Conservation (phyloP, 1,140 invertebrate species). For the Drosophila parvula region DNA sequence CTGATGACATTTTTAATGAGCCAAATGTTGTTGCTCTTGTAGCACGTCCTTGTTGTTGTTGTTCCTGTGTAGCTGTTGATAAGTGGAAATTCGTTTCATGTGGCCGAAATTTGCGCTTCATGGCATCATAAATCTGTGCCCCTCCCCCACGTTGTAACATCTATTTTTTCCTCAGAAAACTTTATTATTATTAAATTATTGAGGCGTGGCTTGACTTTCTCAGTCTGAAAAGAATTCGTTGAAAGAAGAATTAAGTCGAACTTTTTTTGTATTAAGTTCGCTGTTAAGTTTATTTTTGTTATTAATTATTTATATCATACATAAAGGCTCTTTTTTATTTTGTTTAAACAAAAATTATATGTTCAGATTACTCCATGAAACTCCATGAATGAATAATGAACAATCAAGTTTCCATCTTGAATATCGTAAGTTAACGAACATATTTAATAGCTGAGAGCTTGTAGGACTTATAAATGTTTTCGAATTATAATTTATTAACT, state of each 20-base stretch:
- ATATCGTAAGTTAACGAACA: neutral
- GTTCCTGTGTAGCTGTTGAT: slow-evolving; percentile 29
- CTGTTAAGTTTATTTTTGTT: neutral
- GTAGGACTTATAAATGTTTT: neutral
- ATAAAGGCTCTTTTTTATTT: neutral
- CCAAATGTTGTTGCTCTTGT: slow-evolving; percentile 49
- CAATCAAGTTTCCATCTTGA: neutral
- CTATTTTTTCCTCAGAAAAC: slow-evolving; percentile 5
- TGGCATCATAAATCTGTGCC: slow-evolving; percentile 55
- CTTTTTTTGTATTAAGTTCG: neutral
- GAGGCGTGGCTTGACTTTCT: too few relatives aligned
- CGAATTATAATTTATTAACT: neutral
- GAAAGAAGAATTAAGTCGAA: too few relatives aligned
- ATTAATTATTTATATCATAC: neutral
- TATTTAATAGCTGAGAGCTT: neutral
- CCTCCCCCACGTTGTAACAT: neutral
- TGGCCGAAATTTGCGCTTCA: slow-evolving; percentile 51
- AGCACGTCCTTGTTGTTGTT: neutral
- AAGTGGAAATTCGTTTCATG: slow-evolving; percentile 50
- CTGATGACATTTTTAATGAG: slow-evolving; percentile 78
- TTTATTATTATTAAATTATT: slow-evolving; percentile 8
- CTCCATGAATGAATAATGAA: too few relatives aligned
- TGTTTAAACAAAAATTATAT: neutral
- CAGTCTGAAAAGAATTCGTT: neutral
- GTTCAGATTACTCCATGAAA: neutral